Evolutionary conservation across 1,140 invertebrate genomes (phyloP).

Genomic region (Aphelenchoides fujianensis): DNA sequence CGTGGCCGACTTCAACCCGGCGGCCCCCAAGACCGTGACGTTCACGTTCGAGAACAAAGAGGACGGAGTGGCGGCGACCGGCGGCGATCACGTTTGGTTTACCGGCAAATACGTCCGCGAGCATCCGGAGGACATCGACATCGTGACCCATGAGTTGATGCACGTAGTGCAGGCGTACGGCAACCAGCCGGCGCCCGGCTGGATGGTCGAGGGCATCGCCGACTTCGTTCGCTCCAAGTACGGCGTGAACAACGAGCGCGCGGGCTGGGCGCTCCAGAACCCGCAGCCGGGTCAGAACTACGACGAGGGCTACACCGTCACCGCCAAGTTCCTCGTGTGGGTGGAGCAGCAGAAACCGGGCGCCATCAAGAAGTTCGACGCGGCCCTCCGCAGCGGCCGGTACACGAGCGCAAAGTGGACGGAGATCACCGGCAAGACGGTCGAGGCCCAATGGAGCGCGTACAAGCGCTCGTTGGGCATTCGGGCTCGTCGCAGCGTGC

Average conservation of each 20-base stretch:
- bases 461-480: no score
- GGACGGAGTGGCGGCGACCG: not conserved
- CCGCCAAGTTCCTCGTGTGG: not conserved
- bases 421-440: not conserved
- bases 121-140: slow-evolving; percentile 15
- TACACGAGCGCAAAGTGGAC: not conserved
- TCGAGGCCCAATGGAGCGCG: not conserved
- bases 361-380: not conserved
- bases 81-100: not conserved
- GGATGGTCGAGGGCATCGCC: slow-evolving; percentile 13
- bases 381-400: not conserved
- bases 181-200: not conserved
- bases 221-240: not conserved
- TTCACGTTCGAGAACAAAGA: not conserved
- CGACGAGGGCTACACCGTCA: not conserved
- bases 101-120: not conserved
- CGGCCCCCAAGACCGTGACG: not conserved
- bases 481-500: no score
- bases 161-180: slow-evolving; percentile 15
- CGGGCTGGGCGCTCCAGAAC: not conserved
- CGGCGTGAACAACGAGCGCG: not conserved
- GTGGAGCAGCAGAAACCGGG: not conserved
- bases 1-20: slow-evolving; percentile 3
- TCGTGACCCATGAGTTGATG: slow-evolving; percentile 10
- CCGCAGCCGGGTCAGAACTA: not conserved